Evolutionary conservation across 2,113 vertebrate genomes (phyloP), one percentile per base, ranked within the genome.

Genomic region (Henicopernis longicauda): DNA sequence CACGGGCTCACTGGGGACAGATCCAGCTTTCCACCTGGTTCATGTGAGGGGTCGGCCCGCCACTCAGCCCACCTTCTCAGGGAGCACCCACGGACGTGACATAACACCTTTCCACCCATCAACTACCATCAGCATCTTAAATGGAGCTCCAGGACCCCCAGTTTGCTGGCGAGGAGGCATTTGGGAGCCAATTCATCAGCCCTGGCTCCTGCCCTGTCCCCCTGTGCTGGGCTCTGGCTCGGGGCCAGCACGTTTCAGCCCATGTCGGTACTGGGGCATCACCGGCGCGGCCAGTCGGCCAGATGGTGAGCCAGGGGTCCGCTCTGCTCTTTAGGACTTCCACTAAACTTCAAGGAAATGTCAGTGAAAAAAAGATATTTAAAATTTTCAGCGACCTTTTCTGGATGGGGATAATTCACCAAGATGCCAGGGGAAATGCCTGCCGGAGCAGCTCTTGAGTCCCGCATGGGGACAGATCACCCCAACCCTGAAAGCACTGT

Each of bases 281-380:
- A 13, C 57, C 15, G 3, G 29, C 0, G 0, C 1, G 2, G 29
- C 25, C 4, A 2, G 11, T 5, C 1, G 8, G 50, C 49, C 49
- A 38, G 67, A 38, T 5, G 22, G 20, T 0, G 13, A 89, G 57
- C 58, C 73, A 29, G 65, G 15, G 4, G 14, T 25, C 38, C 21
- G 11, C 70, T 57, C 9, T 11, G 67, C 62, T 57, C 45, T 74
- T 45, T 50, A 16, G 2, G 36, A 72, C 38, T 62, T 49, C 42
- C 63, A 44, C 36, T 67, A 40, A 95, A 79, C 81, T 73, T 55
- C 82, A 79, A 52, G 29, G 78, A 96, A 96, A 97, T 86, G 94
- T 69, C 97, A 95, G 42, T 5, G 34, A 34, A 70, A 96, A 91
- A 78, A 85, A 91, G 80, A 80, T 31, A 59, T 16, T 62, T 45